Percentiles rank a stretch among this genome's conserved stretches.
These are phyloP conservation scores for Andrena bicolor DNA, from an alignment of 2,888 invertebrate species.

Conservation along the genomic window DNA sequence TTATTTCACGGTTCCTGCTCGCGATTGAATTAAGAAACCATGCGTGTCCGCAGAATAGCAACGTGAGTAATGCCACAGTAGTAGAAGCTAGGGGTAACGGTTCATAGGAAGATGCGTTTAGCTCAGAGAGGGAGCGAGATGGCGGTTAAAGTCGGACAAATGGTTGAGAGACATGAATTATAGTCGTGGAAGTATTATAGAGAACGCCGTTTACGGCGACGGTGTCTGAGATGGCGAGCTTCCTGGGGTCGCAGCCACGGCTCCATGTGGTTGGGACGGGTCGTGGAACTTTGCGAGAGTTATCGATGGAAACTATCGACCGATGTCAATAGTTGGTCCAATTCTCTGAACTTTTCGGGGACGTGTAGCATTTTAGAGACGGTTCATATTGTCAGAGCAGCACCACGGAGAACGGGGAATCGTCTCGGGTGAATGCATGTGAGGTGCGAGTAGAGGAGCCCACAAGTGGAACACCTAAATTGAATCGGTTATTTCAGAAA, in stretches of 20 bases:
- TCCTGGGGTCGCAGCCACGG: slow-evolving; percentile 3
- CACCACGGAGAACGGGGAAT: too few species aligned
- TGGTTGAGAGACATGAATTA: slow-evolving; percentile 50
- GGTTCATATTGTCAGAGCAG: too few species aligned
- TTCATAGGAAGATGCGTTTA: neutral
- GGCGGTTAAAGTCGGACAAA: slow-evolving; percentile 44
- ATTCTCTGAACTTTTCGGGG: slow-evolving; percentile 23
- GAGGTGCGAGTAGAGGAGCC: too few species aligned
- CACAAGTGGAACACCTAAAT: too few species aligned
- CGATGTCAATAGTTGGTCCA: slow-evolving; percentile 30
- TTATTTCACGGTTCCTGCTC: too few species aligned
- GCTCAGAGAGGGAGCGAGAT: slow-evolving; percentile 9
- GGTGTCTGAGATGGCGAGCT: slow-evolving; percentile 27
- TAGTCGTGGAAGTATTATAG: slow-evolving; percentile 38
- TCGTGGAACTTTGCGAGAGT: neutral
- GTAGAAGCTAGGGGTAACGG: too few species aligned
- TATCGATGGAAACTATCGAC: slow-evolving; percentile 31
- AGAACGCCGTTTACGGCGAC: slow-evolving; percentile 23
- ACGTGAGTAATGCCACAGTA: too few species aligned
- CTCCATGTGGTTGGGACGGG: neutral
- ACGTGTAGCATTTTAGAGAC: too few species aligned
- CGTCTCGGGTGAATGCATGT: too few species aligned
- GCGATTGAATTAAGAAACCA: too few species aligned
- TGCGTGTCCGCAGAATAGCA: too few species aligned
- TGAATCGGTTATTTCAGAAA: too few species aligned